Evolutionary conservation across 2,888 invertebrate species (phyloP), one percentile per base, ranked within the genome.

Genomic region (Chaetogeoica ovagalla): DNA sequence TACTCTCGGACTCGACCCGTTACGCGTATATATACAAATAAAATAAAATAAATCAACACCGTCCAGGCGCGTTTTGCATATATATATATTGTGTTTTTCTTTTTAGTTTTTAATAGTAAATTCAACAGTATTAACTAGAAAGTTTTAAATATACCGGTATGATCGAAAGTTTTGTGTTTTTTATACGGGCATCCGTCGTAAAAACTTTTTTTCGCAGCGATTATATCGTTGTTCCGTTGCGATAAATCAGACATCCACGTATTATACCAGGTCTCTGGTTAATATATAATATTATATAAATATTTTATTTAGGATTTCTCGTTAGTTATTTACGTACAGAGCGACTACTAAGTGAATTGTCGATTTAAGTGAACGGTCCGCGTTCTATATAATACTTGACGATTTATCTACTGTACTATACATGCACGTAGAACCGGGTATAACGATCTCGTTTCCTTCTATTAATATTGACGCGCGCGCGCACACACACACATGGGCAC

Each of bases 201-300:
- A 6, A 73, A 73, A 73, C 30, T 73, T 73, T 63, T 63, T 73
- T 63, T 11, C 48, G 43, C 48, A 11, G n/a, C n/a, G 73, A 52
- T 73, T 73, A 73, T 48, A 52, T 52, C 13, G 62, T 73, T 52
- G 48, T 62, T 48, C 37, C n/a, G n/a, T 8, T n/a, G 73, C 62
- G 23, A 73, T 73, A 37, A 73, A 73, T 73, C 52, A 37, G 30
- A 63, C 52, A 43, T 30, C 1, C 62, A 48, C 48, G 72, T 62
- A n/a, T 4, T 43, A 43, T 43, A 43, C 43, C 43, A 9, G 30
- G 30, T 30, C 4, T 30, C 30, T 30, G 30, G 30, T 30, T 30
- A 30, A 30, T 30, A 30, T 30, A 43, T 0, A 1, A 7, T 23
- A 62, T 73, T 48, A 8, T 62, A n/a, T 30, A 30, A 30, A 30